Evolutionary conservation across 2,888 invertebrate genomes (phyloP).

Genomic region (Lucinisca nassula): DNA sequence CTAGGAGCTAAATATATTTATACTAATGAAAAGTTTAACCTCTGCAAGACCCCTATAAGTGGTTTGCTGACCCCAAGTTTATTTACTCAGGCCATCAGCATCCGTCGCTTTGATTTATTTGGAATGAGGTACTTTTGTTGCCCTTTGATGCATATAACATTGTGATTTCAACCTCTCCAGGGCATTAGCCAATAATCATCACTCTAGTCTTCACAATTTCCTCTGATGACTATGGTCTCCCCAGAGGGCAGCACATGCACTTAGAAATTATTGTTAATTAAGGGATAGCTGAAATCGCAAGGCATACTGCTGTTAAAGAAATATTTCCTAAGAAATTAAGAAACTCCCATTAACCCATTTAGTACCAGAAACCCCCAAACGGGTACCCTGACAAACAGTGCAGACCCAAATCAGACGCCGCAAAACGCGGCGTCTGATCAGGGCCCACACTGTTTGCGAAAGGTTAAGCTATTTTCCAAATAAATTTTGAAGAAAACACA

Average conservation of each 20-base stretch:
- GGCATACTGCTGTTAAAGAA: not conserved
- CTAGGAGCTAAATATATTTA: not conserved
- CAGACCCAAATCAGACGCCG: too few species aligned
- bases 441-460: too few species aligned
- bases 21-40: not conserved
- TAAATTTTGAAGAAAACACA: too few species aligned
- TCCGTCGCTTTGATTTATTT: not conserved
- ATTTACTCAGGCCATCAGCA: not conserved
- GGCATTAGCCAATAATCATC: conserved; percentile 15
- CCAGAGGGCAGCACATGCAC: not conserved
- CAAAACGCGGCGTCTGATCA: too few species aligned
- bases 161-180: not conserved
- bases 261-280: conserved; percentile 13
- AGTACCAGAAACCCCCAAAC: too few species aligned
- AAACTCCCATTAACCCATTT: not conserved
- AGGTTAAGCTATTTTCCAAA: too few species aligned
- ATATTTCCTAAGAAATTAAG: conserved; percentile 3
- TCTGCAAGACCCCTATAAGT: not conserved
- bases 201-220: not conserved
- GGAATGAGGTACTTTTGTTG: not conserved
- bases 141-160: conserved; percentile 17
- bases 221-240: not conserved
- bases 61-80: not conserved
- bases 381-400: too few species aligned
- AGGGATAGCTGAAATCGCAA: not conserved